Evolutionary conservation across 2,888 invertebrate genomes (phyloP).

Genomic region (Ichneumon xanthorius): DNA sequence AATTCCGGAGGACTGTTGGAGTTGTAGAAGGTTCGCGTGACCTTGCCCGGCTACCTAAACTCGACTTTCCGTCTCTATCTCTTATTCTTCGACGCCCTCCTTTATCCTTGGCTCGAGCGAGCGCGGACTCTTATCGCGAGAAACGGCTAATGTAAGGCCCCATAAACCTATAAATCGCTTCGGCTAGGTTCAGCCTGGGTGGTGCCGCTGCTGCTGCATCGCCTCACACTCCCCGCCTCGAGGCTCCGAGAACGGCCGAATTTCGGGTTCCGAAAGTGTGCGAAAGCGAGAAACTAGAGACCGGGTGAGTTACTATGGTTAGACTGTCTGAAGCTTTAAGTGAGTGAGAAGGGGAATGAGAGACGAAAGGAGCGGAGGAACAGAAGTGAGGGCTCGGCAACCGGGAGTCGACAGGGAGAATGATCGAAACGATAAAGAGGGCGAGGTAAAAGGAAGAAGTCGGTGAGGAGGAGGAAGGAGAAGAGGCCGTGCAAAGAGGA

Average conservation of each 20-base stretch:
- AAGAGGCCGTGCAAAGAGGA: constrained; percentile 12
- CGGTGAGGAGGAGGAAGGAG: constrained; percentile 4
- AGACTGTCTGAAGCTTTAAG: constrained; percentile 23
- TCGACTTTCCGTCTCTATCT: constrained; percentile 24
- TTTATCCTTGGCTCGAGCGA: constrained; percentile 27
- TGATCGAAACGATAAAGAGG: constrained; percentile 59
- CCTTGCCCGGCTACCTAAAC: constrained; percentile 60
- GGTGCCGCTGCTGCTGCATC: constrained; percentile 31
- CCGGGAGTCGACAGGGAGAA: constrained; percentile 46
- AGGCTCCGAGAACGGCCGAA: constrained; percentile 26
- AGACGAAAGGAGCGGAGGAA: constrained; percentile 19
- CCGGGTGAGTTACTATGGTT: constrained; percentile 8
- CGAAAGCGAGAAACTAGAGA: constrained; percentile 10
- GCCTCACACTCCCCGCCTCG: constrained; percentile 25
- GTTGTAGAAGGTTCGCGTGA: constrained; percentile 46
- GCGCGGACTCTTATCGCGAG: constrained; percentile 60
- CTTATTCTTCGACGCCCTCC: constrained; percentile 33
- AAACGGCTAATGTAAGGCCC: constrained; percentile 64
- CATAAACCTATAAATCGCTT: constrained; percentile 67
- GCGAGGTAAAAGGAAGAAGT: constrained; percentile 7
- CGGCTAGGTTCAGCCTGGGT: constrained; percentile 14
- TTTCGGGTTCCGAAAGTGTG: constrained; percentile 27
- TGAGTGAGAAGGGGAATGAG: background rate
- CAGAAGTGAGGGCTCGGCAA: constrained; percentile 10
- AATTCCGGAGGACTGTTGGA: constrained; percentile 40